phyloP scores from a whole-genome alignment of 2,113 vertebrate genomes.

The Polypterus bichir region DNA sequence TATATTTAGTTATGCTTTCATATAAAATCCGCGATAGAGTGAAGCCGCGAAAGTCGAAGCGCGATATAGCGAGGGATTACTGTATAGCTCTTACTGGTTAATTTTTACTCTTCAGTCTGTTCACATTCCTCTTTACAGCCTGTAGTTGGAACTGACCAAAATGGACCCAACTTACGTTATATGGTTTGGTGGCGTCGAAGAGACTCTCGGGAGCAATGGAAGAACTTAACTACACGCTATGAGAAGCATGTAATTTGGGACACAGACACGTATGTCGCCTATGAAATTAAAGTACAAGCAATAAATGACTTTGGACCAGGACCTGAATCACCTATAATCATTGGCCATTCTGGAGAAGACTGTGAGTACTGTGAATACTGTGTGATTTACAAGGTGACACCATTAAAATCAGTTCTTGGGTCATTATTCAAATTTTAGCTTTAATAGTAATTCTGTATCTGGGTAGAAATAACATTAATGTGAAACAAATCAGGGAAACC shows the following conservation, averaged over 20 bases:
- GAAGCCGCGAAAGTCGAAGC: no score
- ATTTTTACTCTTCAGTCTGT: background rate
- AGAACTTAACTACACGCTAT: constrained; percentile 50
- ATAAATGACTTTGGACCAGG: constrained; percentile 76
- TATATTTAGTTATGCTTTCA: no score
- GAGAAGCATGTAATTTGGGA: constrained; percentile 58
- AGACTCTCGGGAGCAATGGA: constrained; percentile 64
- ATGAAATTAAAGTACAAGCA: constrained; percentile 84
- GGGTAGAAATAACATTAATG: no score
- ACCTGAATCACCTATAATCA: constrained; percentile 63
- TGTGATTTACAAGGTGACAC: background rate
- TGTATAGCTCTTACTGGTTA: background rate
- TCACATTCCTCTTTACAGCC: constrained; percentile 19
- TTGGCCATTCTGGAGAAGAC: constrained; percentile 86
- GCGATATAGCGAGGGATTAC: no score
- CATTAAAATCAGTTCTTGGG: background rate
- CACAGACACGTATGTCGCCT: constrained; percentile 76
- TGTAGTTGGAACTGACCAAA: constrained; percentile 56
- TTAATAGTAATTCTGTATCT: no score
- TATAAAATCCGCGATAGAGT: no score
- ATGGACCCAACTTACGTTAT: constrained; percentile 77
- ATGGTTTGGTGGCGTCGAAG: constrained; percentile 69
- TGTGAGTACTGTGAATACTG: constrained; percentile 56
- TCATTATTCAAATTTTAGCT: background rate
- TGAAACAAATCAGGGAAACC: background rate